phyloP scores from a whole-genome alignment of 2,888 invertebrate species.

The Temnothorax rugatulus region DNA sequence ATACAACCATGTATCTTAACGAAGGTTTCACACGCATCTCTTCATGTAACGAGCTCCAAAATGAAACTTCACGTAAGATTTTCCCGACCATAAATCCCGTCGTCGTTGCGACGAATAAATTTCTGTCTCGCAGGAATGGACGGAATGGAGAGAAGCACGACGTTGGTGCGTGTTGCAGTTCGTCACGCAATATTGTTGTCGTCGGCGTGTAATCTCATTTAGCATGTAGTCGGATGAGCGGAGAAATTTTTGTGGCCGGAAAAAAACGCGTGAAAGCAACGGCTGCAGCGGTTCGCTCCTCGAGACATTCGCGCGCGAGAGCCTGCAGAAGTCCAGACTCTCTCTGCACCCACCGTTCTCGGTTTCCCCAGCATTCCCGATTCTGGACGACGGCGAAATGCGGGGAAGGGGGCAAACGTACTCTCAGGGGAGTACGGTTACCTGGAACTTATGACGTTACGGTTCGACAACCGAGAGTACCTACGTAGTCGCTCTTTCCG shows the following conservation, averaged over 20 bases:
- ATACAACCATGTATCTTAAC: background rate
- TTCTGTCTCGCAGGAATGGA: background rate
- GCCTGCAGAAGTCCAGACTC: constrained; percentile 12
- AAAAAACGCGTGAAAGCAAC: constrained; percentile 56
- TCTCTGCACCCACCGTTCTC: background rate
- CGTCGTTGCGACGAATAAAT: constrained; percentile 24
- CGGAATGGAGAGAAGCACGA: constrained; percentile 47
- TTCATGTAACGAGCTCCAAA: background rate
- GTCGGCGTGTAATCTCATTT: constrained; percentile 42
- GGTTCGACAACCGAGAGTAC: constrained; percentile 76
- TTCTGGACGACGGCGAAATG: constrained; percentile 43
- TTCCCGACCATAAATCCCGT: constrained; percentile 9
- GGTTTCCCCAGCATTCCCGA: constrained; percentile 13
- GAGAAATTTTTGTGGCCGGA: constrained; percentile 59
- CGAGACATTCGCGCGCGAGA: constrained; percentile 41
- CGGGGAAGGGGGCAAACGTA: constrained; percentile 56
- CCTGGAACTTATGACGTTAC: constrained; percentile 75
- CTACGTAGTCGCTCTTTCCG: constrained; percentile 76
- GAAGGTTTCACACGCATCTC: background rate
- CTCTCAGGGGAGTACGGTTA: constrained; percentile 68
- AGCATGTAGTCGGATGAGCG: constrained; percentile 39
- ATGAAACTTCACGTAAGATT: background rate
- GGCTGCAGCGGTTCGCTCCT: constrained; percentile 24
- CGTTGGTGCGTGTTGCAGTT: constrained; percentile 45
- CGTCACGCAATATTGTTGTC: constrained; percentile 43